Base-by-base conservation (phyloP, 2,113 vertebrate species). In the Numenius arquata region DNA sequence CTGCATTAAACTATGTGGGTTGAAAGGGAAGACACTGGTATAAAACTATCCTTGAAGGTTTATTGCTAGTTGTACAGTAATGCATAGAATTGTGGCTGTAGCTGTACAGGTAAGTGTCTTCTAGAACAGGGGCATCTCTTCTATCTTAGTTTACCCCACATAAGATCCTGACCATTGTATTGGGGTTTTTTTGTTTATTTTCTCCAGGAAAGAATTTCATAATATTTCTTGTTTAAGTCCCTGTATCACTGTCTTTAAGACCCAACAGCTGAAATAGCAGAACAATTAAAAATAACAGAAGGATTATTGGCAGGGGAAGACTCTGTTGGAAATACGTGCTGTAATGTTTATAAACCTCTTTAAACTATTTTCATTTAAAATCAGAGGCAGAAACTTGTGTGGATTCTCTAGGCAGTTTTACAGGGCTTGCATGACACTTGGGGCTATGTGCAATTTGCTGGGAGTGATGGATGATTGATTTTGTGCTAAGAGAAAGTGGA, bases 361-460 rank as follows among this genome's bases (percentile, higher is more conserved):
- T 52, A 76, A 81, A 81, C 18, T 63, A 41, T 83, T 95, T 86
- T 77, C 32, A 34, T 90, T 93, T 84, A 81, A 90, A 92, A 89
- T 72, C 2, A 1, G 19, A 59, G 15, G 27, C 34, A 52, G 50
- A 76, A 93, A 71, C 1, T 48, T 55, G 2, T 65, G 14, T 65
- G 50, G 11, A 6, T 95, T 91, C 77, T 81, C 8, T 16, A 41
- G 55, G 53, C 18, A 48, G 43, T 89, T 94, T 87, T 75, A 67
- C 19, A 52, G 58, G 74, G 12, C 77, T 88, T 56, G 17, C 22
- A 23, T 81, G 77, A 83, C 38, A 23, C 56, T 52, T 68, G 58
- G 20, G 71, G 63, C 22, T 90, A 8, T 19, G 40, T 67, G 41
- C 38, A 71, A 43, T 90, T 95, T 90, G 13, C 52, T 90, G 52